phyloP scores from a whole-genome alignment of 1,140 invertebrate genomes.

The Leptopilina clavipes region DNA sequence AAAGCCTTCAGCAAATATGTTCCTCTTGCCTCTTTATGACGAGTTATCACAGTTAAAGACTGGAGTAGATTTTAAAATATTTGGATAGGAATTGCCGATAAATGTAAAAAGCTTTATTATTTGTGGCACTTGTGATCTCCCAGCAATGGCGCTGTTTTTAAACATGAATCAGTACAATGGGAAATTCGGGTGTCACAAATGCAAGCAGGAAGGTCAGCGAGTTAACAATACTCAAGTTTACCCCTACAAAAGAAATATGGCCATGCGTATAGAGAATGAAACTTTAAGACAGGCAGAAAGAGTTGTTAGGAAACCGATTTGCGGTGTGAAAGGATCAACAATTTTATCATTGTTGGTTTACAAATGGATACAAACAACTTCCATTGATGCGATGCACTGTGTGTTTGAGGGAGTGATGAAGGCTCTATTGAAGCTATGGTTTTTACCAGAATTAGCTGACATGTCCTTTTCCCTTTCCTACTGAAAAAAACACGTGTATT shows the following conservation, averaged over 20 bases:
- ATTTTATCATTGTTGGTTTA: not conserved
- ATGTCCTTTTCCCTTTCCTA: constrained; percentile 34
- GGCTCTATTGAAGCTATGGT: not conserved
- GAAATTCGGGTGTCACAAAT: constrained; percentile 35
- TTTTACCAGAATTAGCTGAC: constrained; percentile 29
- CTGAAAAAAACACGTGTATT: no score
- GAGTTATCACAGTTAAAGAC: constrained; percentile 38
- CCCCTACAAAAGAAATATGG: constrained; percentile 6
- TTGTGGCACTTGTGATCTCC: constrained; percentile 38
- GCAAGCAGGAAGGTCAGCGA: not conserved
- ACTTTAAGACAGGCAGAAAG: not conserved
- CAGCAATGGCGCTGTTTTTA: constrained; percentile 37
- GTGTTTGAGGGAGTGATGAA: not conserved
- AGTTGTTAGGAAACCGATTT: not conserved
- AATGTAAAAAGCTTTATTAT: constrained; percentile 22
- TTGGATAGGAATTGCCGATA: not conserved
- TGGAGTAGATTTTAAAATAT: constrained; percentile 38
- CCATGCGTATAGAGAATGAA: not conserved
- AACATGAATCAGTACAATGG: constrained; percentile 38
- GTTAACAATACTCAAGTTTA: not conserved
- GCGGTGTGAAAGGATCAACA: not conserved
- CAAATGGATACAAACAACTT: not conserved
- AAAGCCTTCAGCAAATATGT: constrained; percentile 44
- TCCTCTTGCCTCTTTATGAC: constrained; percentile 36
- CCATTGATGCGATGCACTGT: not conserved